A percentile compares a stretch with the other conserved stretches of the same genome.
phyloP scores from a whole-genome alignment of 2,888 invertebrate genomes.

The Drosophila demipolita region DNA sequence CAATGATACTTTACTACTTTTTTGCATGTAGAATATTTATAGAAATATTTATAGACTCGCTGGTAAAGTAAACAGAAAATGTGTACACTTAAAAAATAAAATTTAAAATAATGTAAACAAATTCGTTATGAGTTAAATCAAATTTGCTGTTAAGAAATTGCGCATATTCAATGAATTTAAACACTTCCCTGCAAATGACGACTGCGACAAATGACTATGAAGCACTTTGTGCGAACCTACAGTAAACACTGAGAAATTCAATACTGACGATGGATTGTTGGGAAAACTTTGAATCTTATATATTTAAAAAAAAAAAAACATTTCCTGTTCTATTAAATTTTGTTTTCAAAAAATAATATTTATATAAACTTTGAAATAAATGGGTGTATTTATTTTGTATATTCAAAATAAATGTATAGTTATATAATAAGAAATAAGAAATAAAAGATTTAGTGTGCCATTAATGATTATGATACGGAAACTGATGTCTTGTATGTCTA shows the following conservation, averaged over 20 bases:
- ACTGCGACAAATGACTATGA: neutral
- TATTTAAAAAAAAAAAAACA: neutral
- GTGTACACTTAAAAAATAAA: neutral
- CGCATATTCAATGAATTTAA: constrained; percentile 1
- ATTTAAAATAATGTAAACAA: constrained; percentile 5
- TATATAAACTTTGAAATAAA: neutral
- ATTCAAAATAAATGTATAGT: too few relatives aligned
- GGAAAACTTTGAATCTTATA: neutral
- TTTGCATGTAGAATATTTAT: neutral
- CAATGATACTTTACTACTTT: neutral
- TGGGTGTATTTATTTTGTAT: neutral
- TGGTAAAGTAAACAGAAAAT: neutral
- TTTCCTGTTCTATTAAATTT: neutral
- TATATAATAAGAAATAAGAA: neutral
- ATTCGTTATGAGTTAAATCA: constrained; percentile 13
- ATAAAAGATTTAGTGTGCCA: neutral
- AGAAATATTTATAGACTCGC: neutral
- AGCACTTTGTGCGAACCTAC: neutral
- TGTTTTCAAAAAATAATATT: neutral
- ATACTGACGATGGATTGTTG: neutral
- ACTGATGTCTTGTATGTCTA: neutral
- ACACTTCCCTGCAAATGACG: constrained; percentile 16
- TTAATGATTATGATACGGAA: neutral
- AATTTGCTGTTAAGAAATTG: constrained; percentile 22
- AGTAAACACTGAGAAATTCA: neutral